Percentiles rank a stretch among this genome's conserved stretches.
Conservation (phyloP, 2,888 invertebrate genomes). For the Leptinotarsa juncta region DNA sequence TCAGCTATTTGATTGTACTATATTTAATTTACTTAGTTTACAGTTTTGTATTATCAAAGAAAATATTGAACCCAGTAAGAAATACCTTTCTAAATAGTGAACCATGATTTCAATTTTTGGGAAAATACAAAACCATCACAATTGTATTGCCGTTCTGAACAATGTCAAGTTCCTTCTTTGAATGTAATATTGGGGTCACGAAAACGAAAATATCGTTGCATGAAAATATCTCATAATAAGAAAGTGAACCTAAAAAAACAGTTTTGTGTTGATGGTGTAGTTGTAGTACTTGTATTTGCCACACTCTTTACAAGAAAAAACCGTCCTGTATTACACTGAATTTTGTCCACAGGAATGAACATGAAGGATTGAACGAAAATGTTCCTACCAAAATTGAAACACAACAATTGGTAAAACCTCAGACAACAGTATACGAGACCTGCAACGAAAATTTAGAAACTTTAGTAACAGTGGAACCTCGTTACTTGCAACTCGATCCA, state of each 20-base stretch:
- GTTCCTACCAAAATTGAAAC: neutral
- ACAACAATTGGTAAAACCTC: neutral
- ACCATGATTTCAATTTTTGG: too few relatives aligned
- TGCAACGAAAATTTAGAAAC: conserved; percentile 19
- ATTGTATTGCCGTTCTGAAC: too few relatives aligned
- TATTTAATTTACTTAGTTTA: too few relatives aligned
- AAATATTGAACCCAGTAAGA: too few relatives aligned
- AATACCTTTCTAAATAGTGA: too few relatives aligned
- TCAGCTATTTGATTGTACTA: too few relatives aligned
- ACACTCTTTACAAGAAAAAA: conserved; percentile 28
- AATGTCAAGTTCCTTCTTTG: too few relatives aligned
- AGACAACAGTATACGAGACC: neutral
- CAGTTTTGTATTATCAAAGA: too few relatives aligned
- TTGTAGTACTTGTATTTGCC: neutral
- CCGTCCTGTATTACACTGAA: conserved; percentile 1
- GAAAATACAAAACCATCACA: too few relatives aligned
- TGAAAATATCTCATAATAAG: too few relatives aligned
- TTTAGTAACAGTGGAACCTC: conserved; percentile 27
- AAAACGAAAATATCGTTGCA: too few relatives aligned
- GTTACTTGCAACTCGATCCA: conserved; percentile 29
- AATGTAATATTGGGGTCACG: too few relatives aligned
- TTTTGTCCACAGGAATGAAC: conserved; percentile 39
- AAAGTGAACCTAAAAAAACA: neutral
- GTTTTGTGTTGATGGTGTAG: neutral
- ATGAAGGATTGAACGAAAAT: conserved; percentile 12